These are phyloP conservation scores for Graptemys geographica DNA, from an alignment of 2,797 vertebrate species.

Conservation along the genomic window DNA sequence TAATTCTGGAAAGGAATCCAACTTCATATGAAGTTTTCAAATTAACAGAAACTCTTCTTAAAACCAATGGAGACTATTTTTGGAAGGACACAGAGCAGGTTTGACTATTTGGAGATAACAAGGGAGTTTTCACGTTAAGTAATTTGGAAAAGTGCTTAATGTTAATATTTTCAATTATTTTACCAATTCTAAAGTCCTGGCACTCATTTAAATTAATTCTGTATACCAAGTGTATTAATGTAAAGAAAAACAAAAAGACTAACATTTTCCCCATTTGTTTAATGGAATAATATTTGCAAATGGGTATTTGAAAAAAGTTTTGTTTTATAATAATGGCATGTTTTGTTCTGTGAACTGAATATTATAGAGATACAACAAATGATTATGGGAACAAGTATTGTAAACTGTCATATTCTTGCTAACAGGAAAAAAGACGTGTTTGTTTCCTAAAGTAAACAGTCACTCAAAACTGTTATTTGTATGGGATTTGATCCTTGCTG, in stretches of 20 bases:
- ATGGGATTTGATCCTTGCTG: not conserved
- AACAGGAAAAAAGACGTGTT: not conserved
- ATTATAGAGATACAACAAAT: not conserved
- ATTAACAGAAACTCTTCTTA: not conserved
- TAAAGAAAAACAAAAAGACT: not conserved
- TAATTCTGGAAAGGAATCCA: not conserved
- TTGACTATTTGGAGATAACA: not conserved
- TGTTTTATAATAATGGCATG: not conserved
- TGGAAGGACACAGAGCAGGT: not conserved
- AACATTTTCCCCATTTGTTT: constrained; percentile 1
- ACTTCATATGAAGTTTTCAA: not conserved
- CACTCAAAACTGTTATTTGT: not conserved
- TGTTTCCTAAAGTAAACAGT: not conserved
- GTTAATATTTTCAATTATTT: not conserved
- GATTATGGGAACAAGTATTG: not conserved
- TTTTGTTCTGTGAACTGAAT: constrained; percentile 24
- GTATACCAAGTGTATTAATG: not conserved
- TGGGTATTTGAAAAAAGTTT: not conserved
- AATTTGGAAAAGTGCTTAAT: not conserved
- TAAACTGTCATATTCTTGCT: not conserved
- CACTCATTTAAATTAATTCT: not conserved
- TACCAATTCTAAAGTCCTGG: not conserved
- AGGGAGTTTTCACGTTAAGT: not conserved
- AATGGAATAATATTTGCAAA: not conserved
- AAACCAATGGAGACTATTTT: not conserved